Evolutionary conservation across 2,797 vertebrate genomes (phyloP), one percentile per base, ranked within the genome.

Genomic region (Neosilurus hyrtlii): DNA sequence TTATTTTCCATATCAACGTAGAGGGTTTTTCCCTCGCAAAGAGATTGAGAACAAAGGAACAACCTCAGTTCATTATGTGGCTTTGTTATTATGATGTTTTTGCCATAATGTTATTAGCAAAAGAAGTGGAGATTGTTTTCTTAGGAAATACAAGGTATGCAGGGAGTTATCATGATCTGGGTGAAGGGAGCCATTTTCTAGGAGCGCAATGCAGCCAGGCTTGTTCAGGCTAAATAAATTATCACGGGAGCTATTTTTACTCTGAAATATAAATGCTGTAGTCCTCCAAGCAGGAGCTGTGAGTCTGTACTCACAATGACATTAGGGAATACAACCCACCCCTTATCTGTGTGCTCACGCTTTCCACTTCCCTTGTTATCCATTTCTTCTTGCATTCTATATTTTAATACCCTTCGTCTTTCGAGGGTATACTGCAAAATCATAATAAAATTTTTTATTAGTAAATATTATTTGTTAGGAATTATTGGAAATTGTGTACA

Each of bases 221-320:
- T 79, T 83, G 89, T 90, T 91, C 89, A 84, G 91, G 90, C 91
- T 94, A 94, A 94, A 95, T 94, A 95, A 94, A 95, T 94, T 88
- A 93, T 94, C 90, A 91, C 85, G 8, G 86, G 84, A 88, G 82
- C 91, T 95, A 95, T 95, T 95, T 94, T 94, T 95, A 93, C 92
- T 90, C 89, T 90, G 89, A 92, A 93, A 93, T 94, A 93, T 94
- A 93, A 94, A 94, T 93, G 93, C 91, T 88, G 91, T 93, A 93
- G 94, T 94, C 93, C 92, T 91, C 82, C 4, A 88, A 92, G 93
- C 92, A 89, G 89, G 89, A 91, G 91, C 91, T 83, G 89, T 79
- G 83, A 91, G 91, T 88, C 88, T 89, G 84, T 83, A 87, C 88
- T 91, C 86, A 88, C 90, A 89, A 89, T 88, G 88, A 91, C 92